Evolutionary conservation across 2,888 invertebrate genomes (phyloP).

Genomic region (Ichneumon xanthorius): DNA sequence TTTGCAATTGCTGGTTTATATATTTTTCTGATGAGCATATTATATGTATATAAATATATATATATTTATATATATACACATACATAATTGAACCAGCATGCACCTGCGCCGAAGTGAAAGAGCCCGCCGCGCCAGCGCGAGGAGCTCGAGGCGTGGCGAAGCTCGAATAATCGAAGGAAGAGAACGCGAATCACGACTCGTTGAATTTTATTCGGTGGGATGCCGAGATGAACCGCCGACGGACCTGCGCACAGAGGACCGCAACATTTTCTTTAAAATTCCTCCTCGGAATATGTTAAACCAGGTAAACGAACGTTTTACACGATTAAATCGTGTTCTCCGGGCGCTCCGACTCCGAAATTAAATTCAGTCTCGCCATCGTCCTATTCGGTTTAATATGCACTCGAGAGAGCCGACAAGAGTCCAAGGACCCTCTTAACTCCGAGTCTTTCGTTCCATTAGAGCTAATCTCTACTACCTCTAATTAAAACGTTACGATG

Average conservation of each 20-base stretch:
- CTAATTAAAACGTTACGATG: slow-evolving; percentile 83
- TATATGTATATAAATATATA: not conserved
- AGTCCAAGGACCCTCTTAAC: slow-evolving; percentile 23
- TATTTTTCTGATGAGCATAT: not conserved
- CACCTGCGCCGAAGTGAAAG: slow-evolving; percentile 62
- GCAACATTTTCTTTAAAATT: slow-evolving; percentile 35
- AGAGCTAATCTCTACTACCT: slow-evolving; percentile 79
- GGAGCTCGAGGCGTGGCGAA: slow-evolving; percentile 63
- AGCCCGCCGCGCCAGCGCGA: slow-evolving; percentile 56
- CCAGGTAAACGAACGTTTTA: slow-evolving; percentile 47
- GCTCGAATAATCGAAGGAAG: slow-evolving; percentile 52
- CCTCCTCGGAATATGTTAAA: slow-evolving; percentile 39
- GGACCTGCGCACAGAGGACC: slow-evolving; percentile 55
- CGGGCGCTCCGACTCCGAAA: slow-evolving; percentile 1
- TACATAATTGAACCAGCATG: slow-evolving; percentile 7
- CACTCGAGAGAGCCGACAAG: slow-evolving; percentile 2
- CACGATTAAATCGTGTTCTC: slow-evolving; percentile 53
- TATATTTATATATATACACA: too few species aligned
- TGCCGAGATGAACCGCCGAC: slow-evolving; percentile 45
- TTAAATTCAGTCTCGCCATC: slow-evolving; percentile 34
- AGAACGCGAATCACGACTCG: slow-evolving; percentile 68
- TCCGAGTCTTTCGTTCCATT: slow-evolving; percentile 78
- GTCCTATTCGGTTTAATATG: slow-evolving; percentile 17
- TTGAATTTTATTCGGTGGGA: slow-evolving; percentile 61
- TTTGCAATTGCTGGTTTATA: not conserved